phyloP scores from a whole-genome alignment of 1,140 invertebrate species.

The Spodoptera frugiperda region DNA sequence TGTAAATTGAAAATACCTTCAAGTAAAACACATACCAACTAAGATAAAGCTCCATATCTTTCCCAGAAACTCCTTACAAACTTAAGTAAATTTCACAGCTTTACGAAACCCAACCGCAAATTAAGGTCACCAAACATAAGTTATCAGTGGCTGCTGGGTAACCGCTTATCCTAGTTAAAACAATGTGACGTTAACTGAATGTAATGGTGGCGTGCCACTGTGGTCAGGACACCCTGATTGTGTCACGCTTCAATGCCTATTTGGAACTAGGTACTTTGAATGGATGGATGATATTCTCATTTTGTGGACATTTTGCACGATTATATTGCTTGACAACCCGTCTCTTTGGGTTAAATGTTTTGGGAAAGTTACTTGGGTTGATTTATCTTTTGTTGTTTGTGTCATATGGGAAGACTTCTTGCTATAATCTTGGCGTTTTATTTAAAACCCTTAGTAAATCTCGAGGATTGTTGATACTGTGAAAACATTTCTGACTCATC shows the following conservation, averaged over 20 bases:
- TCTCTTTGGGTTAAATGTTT: background rate
- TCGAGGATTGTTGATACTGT: no score
- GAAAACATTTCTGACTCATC: no score
- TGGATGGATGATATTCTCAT: background rate
- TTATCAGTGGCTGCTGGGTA: constrained; percentile 25
- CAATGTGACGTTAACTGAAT: constrained; percentile 9
- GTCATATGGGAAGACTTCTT: no score
- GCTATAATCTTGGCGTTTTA: no score
- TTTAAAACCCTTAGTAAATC: no score
- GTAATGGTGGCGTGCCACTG: background rate
- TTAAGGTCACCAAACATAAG: constrained; percentile 35
- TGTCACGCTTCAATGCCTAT: constrained; percentile 11
- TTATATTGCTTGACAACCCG: background rate
- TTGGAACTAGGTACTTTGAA: background rate
- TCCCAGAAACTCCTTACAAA: background rate
- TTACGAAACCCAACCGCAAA: constrained; percentile 35
- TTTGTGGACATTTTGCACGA: background rate
- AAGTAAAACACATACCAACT: background rate
- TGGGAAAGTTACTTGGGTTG: background rate
- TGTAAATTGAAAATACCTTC: background rate
- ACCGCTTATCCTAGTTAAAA: constrained; percentile 39
- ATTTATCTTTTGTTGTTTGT: no score
- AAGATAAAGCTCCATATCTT: background rate
- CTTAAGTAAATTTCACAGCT: constrained; percentile 4
- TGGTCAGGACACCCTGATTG: constrained; percentile 25